Conservation (phyloP, 2,888 invertebrate species). For the Phoenoteleia sp. region DNA sequence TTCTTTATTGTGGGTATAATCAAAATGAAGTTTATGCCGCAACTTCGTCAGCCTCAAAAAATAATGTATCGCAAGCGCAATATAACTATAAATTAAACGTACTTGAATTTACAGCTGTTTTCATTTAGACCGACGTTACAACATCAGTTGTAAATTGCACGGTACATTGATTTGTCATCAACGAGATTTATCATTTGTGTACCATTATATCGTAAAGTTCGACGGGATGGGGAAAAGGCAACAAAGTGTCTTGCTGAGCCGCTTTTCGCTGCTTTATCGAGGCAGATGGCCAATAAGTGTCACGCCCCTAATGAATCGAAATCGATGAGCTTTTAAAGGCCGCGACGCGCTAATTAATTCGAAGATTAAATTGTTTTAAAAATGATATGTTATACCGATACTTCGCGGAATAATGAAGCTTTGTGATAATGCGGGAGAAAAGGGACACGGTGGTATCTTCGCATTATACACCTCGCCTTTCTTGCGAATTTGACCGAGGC, state of each 20-base stretch:
- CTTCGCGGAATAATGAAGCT: slow-evolving; percentile 57
- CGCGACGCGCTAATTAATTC: slow-evolving; percentile 55
- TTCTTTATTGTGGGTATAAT: slow-evolving; percentile 55
- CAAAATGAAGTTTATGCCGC: slow-evolving; percentile 36
- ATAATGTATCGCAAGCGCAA: slow-evolving; percentile 16
- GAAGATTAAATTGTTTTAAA: slow-evolving; percentile 65
- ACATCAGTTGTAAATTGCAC: slow-evolving; percentile 3
- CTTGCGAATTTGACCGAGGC: slow-evolving; percentile 54
- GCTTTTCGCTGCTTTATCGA: neutral
- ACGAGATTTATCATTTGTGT: neutral
- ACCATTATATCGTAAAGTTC: neutral
- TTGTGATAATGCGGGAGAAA: slow-evolving; percentile 58
- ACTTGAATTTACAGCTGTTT: slow-evolving; percentile 40
- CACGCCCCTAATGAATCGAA: slow-evolving; percentile 18
- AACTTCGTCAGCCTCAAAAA: slow-evolving; percentile 15
- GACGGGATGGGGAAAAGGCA: neutral
- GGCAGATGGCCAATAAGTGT: slow-evolving; percentile 5
- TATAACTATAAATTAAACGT: slow-evolving; percentile 38
- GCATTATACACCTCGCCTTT: slow-evolving; percentile 58
- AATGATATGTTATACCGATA: slow-evolving; percentile 60
- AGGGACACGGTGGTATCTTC: slow-evolving; percentile 53
- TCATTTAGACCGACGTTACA: slow-evolving; percentile 18
- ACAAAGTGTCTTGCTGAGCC: neutral
- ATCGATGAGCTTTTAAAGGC: slow-evolving; percentile 19
- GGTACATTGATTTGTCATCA: slow-evolving; percentile 6